These are phyloP conservation scores for Echiichthys vipera DNA, from an alignment of 2,797 vertebrate genomes.

Conservation along the genomic window DNA sequence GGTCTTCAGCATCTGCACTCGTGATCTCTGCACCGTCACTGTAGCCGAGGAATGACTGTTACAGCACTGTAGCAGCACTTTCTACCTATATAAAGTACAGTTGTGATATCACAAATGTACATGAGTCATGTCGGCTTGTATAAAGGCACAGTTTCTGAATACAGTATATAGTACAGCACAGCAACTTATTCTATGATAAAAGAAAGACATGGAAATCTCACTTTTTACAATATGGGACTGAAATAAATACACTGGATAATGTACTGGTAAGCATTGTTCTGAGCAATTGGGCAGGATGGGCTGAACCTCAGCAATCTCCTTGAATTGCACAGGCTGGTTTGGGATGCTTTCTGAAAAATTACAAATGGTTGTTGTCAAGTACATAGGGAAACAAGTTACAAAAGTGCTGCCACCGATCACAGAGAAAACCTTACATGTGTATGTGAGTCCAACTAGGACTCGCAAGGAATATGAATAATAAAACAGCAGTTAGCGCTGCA, in stretches of 20 bases:
- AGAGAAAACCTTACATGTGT: conserved; percentile 52
- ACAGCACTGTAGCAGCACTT: too few species aligned
- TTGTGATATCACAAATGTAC: too few species aligned
- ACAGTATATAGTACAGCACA: too few species aligned
- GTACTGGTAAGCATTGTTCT: background rate
- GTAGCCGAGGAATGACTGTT: too few species aligned
- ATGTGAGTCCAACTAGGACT: conserved; percentile 52
- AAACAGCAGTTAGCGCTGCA: conserved; percentile 55
- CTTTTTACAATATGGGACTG: too few species aligned
- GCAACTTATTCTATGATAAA: too few species aligned
- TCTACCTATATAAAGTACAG: too few species aligned
- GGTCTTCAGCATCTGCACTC: too few species aligned
- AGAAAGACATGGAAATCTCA: too few species aligned
- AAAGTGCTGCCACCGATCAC: conserved; percentile 37
- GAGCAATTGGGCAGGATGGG: background rate
- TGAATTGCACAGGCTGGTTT: background rate
- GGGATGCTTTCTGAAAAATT: background rate
- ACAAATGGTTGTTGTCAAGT: conserved; percentile 5
- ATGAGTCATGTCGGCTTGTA: too few species aligned
- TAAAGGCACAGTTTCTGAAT: too few species aligned
- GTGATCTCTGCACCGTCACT: too few species aligned
- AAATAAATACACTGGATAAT: conserved; percentile 37
- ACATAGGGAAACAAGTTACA: conserved; percentile 26
- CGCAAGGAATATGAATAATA: conserved; percentile 67
- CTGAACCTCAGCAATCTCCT: background rate